Base-by-base conservation (phyloP, 2,888 invertebrate genomes). In the Hyles lineata region DNA sequence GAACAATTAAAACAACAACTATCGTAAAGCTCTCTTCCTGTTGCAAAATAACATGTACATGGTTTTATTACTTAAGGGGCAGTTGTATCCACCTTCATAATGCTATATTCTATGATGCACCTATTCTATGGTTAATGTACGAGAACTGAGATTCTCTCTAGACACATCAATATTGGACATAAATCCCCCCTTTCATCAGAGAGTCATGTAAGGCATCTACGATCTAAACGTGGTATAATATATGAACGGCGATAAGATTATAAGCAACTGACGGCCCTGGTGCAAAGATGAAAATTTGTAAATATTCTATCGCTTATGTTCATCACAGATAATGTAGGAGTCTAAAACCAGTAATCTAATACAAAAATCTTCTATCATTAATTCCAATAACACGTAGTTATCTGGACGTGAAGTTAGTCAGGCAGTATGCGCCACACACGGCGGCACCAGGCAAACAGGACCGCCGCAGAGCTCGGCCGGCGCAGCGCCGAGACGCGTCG, bases 401-500 rank as follows among this genome's bases (percentile, higher is more conserved):
- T 60, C 60, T 25, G 15, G 15, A 60, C 23, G 60, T 60, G 17
- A 25, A 60, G 60, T 60, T 25, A 59, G 11, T 59, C 21, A 59
- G 59, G 23, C 59, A 17, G 17, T 23, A 23, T 11, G 60, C n/a
- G 70, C 35, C 58, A 67, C 35, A 15, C 50, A 50, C 72, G 71
- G 59, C 67, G 70, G 32, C 15, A 43, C 43, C 43, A 43, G 72
- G 72, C 72, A 70, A 69, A 70, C 70, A 35, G 58, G 25, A 17
- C 70, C 62, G 74, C 73, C 35, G 74, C 70, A 71, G 71, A 74
- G 73, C 59, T 15, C 43, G 43, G 15, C 69, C n/a, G 72, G 74
- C 74, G 72, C 75, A 75, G 72, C 74, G 76, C 75, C 74, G 74
- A 76, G 77, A 74, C 74, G 35, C 79, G 77, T 79, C 87, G 85